Evolutionary conservation across 2,888 invertebrate species (phyloP).

Genomic region (Synanthedon formicaeformis): DNA sequence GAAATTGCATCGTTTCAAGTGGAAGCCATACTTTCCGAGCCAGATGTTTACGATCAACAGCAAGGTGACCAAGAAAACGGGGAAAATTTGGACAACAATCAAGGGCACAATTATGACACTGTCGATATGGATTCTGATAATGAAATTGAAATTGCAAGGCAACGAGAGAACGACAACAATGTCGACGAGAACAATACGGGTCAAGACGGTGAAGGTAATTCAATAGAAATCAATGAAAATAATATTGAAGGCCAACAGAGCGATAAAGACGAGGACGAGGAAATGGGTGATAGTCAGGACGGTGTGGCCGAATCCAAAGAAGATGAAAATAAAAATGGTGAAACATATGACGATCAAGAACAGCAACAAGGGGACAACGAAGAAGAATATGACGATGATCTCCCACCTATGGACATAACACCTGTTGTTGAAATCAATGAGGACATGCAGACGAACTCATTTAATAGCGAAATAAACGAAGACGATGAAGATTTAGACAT

Average conservation of each 20-base stretch:
- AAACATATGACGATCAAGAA: constrained; percentile 20
- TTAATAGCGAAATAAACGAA: constrained; percentile 43
- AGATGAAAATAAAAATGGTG: constrained; percentile 16
- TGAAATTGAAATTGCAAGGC: constrained; percentile 60
- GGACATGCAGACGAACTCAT: constrained; percentile 47
- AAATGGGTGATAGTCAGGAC: constrained; percentile 15
- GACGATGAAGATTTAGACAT: constrained; percentile 40
- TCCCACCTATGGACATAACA: constrained; percentile 36
- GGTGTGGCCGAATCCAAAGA: not conserved
- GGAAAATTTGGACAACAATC: constrained; percentile 29
- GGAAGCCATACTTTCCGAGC: constrained; percentile 60
- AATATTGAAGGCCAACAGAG: constrained; percentile 28
- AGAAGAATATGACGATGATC: constrained; percentile 49
- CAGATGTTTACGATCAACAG: constrained; percentile 42
- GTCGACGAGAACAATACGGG: constrained; percentile 19
- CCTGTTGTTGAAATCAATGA: constrained; percentile 61
- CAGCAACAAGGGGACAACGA: constrained; percentile 26
- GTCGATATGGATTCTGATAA: constrained; percentile 64
- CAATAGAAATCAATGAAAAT: constrained; percentile 22
- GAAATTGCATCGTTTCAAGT: constrained; percentile 67
- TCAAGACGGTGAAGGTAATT: constrained; percentile 20
- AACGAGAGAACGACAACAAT: constrained; percentile 31
- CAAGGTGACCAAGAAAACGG: constrained; percentile 19
- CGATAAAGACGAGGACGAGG: constrained; percentile 29
- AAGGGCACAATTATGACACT: constrained; percentile 53